Percentiles rank a stretch among this genome's conserved stretches.
phyloP scores from a whole-genome alignment of 2,113 vertebrate species.

The Martes martes region DNA sequence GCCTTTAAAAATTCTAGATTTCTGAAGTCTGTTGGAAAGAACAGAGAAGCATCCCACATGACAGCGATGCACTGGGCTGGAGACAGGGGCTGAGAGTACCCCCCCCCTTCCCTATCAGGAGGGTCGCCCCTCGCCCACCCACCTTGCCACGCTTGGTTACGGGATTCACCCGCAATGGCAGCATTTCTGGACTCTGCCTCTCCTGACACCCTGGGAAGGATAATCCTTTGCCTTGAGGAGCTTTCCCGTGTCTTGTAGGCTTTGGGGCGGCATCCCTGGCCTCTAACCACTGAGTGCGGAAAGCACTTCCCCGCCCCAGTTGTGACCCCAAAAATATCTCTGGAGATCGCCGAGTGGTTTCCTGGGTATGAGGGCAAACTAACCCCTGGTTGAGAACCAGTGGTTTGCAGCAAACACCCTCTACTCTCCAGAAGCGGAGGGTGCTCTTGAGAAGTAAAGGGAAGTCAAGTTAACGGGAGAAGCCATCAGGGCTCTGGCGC shows the following conservation, averaged over 20 bases:
- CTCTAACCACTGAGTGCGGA: rapidly evolving
- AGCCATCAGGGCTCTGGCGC: rapidly evolving
- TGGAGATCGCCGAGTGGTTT: background rate
- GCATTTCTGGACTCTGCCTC: background rate
- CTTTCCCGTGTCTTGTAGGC: rapidly evolving
- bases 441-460: background rate
- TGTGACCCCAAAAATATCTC: background rate
- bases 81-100: background rate
- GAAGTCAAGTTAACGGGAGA: no score
- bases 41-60: background rate
- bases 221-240: rapidly evolving
- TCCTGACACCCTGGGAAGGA: background rate
- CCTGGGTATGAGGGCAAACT: background rate
- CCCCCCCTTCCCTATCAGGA: rapidly evolving
- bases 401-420: no score
- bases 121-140: rapidly evolving
- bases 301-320: rapidly evolving
- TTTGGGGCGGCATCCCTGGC: no score
- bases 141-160: rapidly evolving
- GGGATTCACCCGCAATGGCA: rapidly evolving
- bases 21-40: background rate
- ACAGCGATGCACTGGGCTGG: rapidly evolving
- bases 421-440: no score
- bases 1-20: no score
- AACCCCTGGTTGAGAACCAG: background rate